Conservation (phyloP, 2,888 invertebrate genomes). For the Mylabris sibirica region DNA sequence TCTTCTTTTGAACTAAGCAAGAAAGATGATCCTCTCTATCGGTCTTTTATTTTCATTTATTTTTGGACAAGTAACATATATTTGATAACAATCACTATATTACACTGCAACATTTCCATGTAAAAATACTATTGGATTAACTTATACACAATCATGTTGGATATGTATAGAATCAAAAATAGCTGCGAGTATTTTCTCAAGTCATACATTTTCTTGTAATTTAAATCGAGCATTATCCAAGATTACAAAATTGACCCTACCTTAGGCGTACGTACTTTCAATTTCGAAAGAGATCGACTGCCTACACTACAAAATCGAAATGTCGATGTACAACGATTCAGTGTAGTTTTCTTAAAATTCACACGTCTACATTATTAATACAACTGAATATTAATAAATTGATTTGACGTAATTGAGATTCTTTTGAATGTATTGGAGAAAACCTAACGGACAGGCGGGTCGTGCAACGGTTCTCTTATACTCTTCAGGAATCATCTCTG, state of each 20-base stretch:
- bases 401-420: background rate
- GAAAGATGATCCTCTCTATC: background rate
- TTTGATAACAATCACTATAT: background rate
- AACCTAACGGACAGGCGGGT: background rate
- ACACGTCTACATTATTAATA: background rate
- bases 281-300: slow-evolving; percentile 7
- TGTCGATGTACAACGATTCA: background rate
- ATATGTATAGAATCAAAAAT: background rate
- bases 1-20: background rate
- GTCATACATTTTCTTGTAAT: background rate
- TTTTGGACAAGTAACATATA: background rate
- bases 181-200: background rate
- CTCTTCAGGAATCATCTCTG: background rate
- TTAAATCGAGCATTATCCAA: background rate
- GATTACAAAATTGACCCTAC: slow-evolving; percentile 8
- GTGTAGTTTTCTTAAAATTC: background rate
- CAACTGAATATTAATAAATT: too few species aligned
- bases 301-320: background rate
- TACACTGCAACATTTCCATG: background rate
- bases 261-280: background rate
- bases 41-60: too few species aligned
- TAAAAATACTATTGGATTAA: background rate
- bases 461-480: background rate
- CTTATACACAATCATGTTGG: background rate
- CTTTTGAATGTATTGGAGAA: background rate